Conservation (phyloP, 2,888 invertebrate species). For the Mesochorus sp. region DNA sequence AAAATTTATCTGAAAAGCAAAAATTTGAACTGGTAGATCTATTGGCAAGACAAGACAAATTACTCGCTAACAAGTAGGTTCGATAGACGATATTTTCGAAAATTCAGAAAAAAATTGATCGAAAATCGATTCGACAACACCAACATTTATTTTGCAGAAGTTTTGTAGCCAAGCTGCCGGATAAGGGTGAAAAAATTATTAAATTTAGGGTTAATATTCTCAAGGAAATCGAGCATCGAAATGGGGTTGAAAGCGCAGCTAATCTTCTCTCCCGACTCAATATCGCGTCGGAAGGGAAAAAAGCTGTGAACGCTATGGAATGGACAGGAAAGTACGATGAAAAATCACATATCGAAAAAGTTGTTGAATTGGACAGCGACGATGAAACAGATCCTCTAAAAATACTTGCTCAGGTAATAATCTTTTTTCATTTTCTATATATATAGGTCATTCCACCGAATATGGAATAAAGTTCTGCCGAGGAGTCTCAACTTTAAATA, state of each 20-base stretch:
- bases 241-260: constrained; percentile 83
- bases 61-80: constrained; percentile 82
- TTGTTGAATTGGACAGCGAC: constrained; percentile 84
- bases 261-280: constrained; percentile 83
- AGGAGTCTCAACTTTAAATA: too few species aligned
- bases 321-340: constrained; percentile 84
- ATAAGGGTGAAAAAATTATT: constrained; percentile 85
- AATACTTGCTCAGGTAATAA: constrained; percentile 84
- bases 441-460: too few species aligned
- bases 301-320: constrained; percentile 84
- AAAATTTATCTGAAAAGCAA: constrained; percentile 82
- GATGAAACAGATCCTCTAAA: constrained; percentile 85
- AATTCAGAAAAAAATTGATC: background rate
- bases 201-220: constrained; percentile 83
- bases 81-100: background rate
- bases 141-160: constrained; percentile 75
- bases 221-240: constrained; percentile 82
- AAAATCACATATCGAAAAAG: constrained; percentile 74
- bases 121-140: background rate
- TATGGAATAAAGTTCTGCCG: constrained; percentile 54
- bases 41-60: constrained; percentile 84
- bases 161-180: constrained; percentile 84
- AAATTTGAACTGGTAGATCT: constrained; percentile 83
- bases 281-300: constrained; percentile 82
- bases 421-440: too few species aligned